phyloP scores from a whole-genome alignment of 2,797 vertebrate species.

The Enteromius thamalakanensis region DNA sequence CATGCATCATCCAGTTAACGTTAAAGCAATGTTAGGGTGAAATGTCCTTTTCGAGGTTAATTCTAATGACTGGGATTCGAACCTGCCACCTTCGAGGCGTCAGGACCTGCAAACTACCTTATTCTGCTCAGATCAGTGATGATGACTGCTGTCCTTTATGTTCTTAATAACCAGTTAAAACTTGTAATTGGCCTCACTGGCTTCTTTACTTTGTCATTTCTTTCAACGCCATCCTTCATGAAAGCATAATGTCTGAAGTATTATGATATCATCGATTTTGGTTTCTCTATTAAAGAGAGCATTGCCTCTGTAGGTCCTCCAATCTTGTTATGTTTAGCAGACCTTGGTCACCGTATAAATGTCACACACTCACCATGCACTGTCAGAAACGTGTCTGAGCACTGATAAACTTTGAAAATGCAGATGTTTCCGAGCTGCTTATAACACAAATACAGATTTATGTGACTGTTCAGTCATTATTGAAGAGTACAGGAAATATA shows the following conservation, averaged over 20 bases:
- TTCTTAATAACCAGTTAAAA: slow-evolving; percentile 56
- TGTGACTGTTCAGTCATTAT: slow-evolving; percentile 16
- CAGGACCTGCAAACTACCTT: slow-evolving; percentile 63
- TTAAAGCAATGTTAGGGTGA: slow-evolving; percentile 58
- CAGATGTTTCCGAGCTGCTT: slow-evolving; percentile 42
- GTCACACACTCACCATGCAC: slow-evolving; percentile 50
- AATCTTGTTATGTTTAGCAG: slow-evolving; percentile 55
- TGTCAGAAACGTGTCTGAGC: slow-evolving; percentile 35
- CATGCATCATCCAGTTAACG: slow-evolving; percentile 58
- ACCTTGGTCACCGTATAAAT: slow-evolving; percentile 31
- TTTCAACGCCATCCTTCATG: slow-evolving; percentile 58
- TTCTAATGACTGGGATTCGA: slow-evolving; percentile 58
- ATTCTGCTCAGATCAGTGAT: slow-evolving; percentile 58
- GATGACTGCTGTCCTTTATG: slow-evolving; percentile 61
- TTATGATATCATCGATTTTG: slow-evolving; percentile 62
- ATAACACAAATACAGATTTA: neutral
- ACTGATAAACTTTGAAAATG: slow-evolving; percentile 27
- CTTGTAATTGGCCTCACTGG: slow-evolving; percentile 57
- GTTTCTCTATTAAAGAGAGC: slow-evolving; percentile 65
- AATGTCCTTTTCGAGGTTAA: slow-evolving; percentile 58
- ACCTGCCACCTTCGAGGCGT: slow-evolving; percentile 55
- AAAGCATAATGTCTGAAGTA: slow-evolving; percentile 63
- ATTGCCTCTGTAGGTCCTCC: slow-evolving; percentile 59
- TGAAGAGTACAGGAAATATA: slow-evolving; percentile 19
- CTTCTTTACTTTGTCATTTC: slow-evolving; percentile 62